Conservation (phyloP, 2,797 vertebrate genomes). For the Echeneis naucrates region DNA sequence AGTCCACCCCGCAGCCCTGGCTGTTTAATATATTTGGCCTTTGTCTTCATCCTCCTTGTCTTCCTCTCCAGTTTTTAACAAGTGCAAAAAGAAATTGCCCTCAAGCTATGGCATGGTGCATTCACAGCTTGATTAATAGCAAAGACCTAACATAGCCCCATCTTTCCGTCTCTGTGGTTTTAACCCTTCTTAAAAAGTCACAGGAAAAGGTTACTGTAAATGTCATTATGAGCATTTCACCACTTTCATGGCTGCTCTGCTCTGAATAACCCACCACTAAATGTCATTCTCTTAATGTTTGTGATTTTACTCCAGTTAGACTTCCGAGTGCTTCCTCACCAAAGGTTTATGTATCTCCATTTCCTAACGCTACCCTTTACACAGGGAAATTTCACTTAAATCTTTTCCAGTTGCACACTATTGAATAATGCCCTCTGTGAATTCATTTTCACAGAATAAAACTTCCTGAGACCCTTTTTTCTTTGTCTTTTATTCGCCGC, state of each 20-base stretch:
- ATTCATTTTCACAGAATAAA: conserved; percentile 29
- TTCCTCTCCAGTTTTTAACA: conserved; percentile 45
- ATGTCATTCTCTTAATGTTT: conserved; percentile 77
- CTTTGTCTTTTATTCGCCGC: conserved; percentile 2
- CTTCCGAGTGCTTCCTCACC: conserved; percentile 41
- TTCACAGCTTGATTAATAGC: conserved; percentile 77
- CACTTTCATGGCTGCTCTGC: conserved; percentile 43
- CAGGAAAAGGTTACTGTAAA: conserved; percentile 79
- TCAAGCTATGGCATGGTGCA: conserved; percentile 51
- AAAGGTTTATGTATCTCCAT: conserved; percentile 55
- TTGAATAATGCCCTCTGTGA: conserved; percentile 56
- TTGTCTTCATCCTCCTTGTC: not conserved
- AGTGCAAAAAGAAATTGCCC: conserved; percentile 55
- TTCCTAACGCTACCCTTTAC: conserved; percentile 44
- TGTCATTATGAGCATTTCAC: conserved; percentile 72
- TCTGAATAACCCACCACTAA: conserved; percentile 63
- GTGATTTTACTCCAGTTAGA: conserved; percentile 27
- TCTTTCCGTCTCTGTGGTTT: conserved; percentile 75
- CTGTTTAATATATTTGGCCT: conserved; percentile 24
- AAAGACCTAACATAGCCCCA: conserved; percentile 56
- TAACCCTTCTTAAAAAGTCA: conserved; percentile 81
- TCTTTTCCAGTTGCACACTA: conserved; percentile 49
- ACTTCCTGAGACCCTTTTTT: conserved; percentile 19
- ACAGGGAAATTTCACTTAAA: conserved; percentile 8
- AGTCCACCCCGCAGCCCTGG: conserved; percentile 25